These are phyloP conservation scores for Hestina assimilis DNA, from an alignment of 1,140 invertebrate genomes.

Conservation along the genomic window DNA sequence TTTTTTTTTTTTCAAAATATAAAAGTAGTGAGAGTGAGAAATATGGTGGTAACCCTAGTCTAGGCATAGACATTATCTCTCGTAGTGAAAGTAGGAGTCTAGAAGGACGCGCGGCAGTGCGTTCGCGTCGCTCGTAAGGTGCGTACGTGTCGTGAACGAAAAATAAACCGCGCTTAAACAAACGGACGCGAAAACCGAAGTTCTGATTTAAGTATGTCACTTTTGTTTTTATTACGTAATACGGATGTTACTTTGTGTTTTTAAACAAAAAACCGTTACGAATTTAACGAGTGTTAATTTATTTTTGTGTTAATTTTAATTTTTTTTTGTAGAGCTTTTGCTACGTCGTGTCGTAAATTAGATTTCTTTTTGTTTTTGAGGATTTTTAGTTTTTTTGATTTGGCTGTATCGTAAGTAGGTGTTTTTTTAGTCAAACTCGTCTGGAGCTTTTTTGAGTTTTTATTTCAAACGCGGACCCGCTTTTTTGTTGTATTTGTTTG, in stretches of 20 bases:
- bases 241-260: constrained; percentile 28
- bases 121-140: constrained; percentile 29
- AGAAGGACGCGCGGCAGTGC: constrained; percentile 55
- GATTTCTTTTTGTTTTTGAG: no score
- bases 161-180: constrained; percentile 19
- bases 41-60: no score
- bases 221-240: constrained; percentile 47
- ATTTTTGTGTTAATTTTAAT: neutral
- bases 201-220: constrained; percentile 64
- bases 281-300: constrained; percentile 22
- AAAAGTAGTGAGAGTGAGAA: no score
- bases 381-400: no score
- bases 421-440: no score
- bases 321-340: neutral
- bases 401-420: no score
- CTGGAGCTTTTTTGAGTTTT: no score
- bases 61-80: no score
- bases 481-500: neutral
- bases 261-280: constrained; percentile 34
- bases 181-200: constrained; percentile 16
- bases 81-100: constrained; percentile 75
- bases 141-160: constrained; percentile 36
- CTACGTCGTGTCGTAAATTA: no score
- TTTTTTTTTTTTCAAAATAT: no score
- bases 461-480: no score